Evolutionary conservation across 1,140 invertebrate genomes (phyloP).

Genomic region (Dinoponera quadriceps): DNA sequence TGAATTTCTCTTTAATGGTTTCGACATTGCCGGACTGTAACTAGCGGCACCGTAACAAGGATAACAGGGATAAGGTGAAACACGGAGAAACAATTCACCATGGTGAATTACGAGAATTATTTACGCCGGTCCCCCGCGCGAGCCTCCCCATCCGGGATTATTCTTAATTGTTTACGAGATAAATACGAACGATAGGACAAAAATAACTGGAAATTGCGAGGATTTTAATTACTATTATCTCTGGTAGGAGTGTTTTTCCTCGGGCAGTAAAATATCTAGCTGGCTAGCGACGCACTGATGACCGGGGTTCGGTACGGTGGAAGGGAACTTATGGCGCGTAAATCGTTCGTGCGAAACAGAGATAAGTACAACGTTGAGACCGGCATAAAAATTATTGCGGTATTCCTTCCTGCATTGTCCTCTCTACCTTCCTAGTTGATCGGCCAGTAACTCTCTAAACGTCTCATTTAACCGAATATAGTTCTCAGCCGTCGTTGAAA

Average conservation of each 20-base stretch:
- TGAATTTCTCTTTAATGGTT: slow-evolving; percentile 69
- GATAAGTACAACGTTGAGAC: slow-evolving; percentile 10
- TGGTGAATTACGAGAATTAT: no score
- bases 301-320: background rate
- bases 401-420: slow-evolving; percentile 28
- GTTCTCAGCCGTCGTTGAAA: slow-evolving; percentile 8
- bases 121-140: no score
- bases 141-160: no score
- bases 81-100: no score
- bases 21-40: slow-evolving; percentile 1
- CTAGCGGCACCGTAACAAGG: background rate
- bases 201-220: no score
- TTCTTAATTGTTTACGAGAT: no score
- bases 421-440: background rate
- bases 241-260: no score
- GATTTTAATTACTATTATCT: no score
- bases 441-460: background rate
- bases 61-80: no score
- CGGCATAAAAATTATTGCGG: slow-evolving; percentile 32
- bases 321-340: slow-evolving; percentile 13
- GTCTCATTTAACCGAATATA: background rate
- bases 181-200: no score
- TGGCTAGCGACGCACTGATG: no score
- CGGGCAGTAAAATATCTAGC: no score
- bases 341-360: slow-evolving; percentile 50